Base-by-base conservation (phyloP, 2,888 invertebrate genomes). In the Dione juno region DNA sequence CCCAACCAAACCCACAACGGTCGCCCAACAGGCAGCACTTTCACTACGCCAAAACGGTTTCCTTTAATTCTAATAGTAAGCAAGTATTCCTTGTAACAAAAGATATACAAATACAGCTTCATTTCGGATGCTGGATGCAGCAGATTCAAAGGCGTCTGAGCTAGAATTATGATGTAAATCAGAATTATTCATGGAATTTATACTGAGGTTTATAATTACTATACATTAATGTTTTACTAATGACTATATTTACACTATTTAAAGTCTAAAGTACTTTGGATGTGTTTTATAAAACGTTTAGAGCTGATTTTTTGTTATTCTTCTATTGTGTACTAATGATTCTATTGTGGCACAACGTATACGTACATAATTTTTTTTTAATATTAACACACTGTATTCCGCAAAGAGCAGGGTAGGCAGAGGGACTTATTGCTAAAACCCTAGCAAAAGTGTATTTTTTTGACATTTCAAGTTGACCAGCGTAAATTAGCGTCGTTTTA, bases 141-240 rank as follows among this genome's bases (percentile, higher is more conserved):
- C 28, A 61, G 45, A 45, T 28, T 61, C 61, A 61, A 61, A 61
- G 45, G 61, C n/a, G 45, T 45, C 45, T 28, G 61, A 61, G 16
- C 43, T 45, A 61, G 45, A 45, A 61, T 61, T 61, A 61, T 61
- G n/a, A 61, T 61, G 61, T 57, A 57, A 57, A 57, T 28, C 61
- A 61, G 43, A 61, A 61, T 43, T 45, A 61, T 61, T 45, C 41
- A 45, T 61, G 43, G 10, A 45, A 41, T 41, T 41, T 61, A 61
- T 61, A 28, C 10, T n/a, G 11, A 11, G 19, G 11, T 19, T 19
- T 58, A 28, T 28, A 28, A 28, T 28, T 28, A 40, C 3, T 37
- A 3, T 61, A 61, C 28, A n/a, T 61, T 28, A 45, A 19, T 58
- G 40, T 40, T 58, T 16, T 58, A 58, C 40, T 37, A 16, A 45